Evolutionary conservation across 2,113 vertebrate species (phyloP), one percentile per base, ranked within the genome.

Genomic region (Microcebus tavaratra): DNA sequence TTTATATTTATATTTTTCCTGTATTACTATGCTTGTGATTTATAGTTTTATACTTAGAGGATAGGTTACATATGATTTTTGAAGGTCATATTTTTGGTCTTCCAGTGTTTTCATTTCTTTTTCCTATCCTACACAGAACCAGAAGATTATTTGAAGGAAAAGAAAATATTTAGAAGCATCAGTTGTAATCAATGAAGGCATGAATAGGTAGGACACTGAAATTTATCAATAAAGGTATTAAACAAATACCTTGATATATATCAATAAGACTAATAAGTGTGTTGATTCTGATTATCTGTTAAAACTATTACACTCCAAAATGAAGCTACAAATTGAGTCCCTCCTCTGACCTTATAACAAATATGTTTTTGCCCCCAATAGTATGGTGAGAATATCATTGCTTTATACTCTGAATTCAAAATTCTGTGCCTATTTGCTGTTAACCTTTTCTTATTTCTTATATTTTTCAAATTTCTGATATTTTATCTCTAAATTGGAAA

Each of bases 11-110:
- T 89, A 84, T 93, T 85, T 96, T 91, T 80, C 34, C 67, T 87
- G 12, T 96, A 88, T 94, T 96, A 90, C 96, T 97, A 97, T 91
- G 11, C 31, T 55, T 39, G 25, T 31, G 57, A 39, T 83, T 95
- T 92, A 63, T 57, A 70, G 29, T 88, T 90, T 94, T 67, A 78
- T 61, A 50, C 31, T 76, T 97, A 73, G 50, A 61, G 29, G 75
- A 23, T 93, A 92, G 59, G 23, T 93, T 96, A 91, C 23, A 50
- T 67, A 67, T 93, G 17, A 67, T 86, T 93, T 94, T 93, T 61
- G 53, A 91, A 72, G 42, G 29, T 65, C 91, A 1, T 48, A 27
- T 36, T 97, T 96, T 93, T 90, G 29, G 7, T 53, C 34, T 94
- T 91, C n/a, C 84, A 89, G 29, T 94, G 61, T 92, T 72, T 86